These are phyloP conservation scores for Phymanthus crucifer DNA, from an alignment of 92 coral and sea anemone genomes.

Conservation along the genomic window DNA sequence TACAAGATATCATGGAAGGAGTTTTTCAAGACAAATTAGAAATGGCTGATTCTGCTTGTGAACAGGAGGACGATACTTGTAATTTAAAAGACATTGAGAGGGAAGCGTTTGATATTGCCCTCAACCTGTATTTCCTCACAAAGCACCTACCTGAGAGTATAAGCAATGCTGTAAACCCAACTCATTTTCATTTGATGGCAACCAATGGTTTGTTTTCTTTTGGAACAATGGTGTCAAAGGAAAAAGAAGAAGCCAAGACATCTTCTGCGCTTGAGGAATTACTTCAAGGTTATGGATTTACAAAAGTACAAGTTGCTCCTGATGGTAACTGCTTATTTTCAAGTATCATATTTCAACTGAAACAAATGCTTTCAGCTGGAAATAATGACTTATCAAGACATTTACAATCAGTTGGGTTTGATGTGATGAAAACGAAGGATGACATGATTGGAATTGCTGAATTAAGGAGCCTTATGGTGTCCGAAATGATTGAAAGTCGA, in stretches of 20 bases:
- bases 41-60: constrained; percentile 28
- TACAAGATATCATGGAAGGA: constrained; percentile 47
- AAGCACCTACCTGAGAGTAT: constrained; percentile 36
- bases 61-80: constrained; percentile 20
- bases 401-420: constrained; percentile 32
- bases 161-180: constrained; percentile 33
- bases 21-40: constrained; percentile 43
- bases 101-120: constrained; percentile 42
- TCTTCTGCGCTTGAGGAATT: constrained; percentile 31
- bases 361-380: constrained; percentile 32
- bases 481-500: constrained; percentile 17
- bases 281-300: constrained; percentile 14
- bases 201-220: constrained; percentile 41
- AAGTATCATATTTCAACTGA: constrained; percentile 28
- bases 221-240: constrained; percentile 41
- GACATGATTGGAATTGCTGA: constrained; percentile 20
- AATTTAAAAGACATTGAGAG: constrained; percentile 6
- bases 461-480: constrained; percentile 27
- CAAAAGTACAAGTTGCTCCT: constrained; percentile 47
- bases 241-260: neutral
- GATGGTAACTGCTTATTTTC: constrained; percentile 55
- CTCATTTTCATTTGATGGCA: constrained; percentile 41
- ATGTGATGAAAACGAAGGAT: constrained; percentile 12
- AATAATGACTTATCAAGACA: constrained; percentile 21
- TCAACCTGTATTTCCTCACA: constrained; percentile 45